These are phyloP conservation scores for Dendrocopos noguchii DNA, from an alignment of 2,113 vertebrate species.

Conservation along the genomic window DNA sequence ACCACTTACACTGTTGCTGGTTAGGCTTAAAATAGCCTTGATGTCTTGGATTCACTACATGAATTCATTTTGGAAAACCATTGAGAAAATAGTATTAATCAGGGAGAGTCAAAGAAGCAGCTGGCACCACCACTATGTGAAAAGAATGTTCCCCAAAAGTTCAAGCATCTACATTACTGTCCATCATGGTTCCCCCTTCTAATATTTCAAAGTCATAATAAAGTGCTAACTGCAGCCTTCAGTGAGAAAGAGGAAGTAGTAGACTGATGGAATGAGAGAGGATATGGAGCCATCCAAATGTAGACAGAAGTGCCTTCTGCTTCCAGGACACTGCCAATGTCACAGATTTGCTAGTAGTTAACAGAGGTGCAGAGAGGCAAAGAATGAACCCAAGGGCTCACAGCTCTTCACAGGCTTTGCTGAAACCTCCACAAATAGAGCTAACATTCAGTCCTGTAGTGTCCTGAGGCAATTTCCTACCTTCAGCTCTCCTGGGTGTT, in stretches of 20 bases:
- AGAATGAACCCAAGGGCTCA: background rate
- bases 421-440: background rate
- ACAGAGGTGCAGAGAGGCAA: background rate
- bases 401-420: background rate
- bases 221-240: conserved; percentile 73
- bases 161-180: conserved; percentile 74
- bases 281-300: background rate
- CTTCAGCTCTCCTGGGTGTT: background rate
- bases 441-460: background rate
- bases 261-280: conserved; percentile 56
- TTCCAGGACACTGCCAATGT: background rate
- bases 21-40: conserved; percentile 62
- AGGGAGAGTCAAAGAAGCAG: conserved; percentile 66
- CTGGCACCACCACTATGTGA: conserved; percentile 64
- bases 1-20: conserved; percentile 28
- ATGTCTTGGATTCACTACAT: conserved; percentile 47
- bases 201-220: conserved; percentile 78
- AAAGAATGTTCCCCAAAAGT: conserved; percentile 76
- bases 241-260: conserved; percentile 73
- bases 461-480: background rate
- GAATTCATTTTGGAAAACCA: conserved; percentile 56
- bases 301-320: background rate
- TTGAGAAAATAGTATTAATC: conserved; percentile 52
- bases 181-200: conserved; percentile 69
- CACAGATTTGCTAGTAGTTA: background rate